Base-by-base conservation (phyloP, 2,113 vertebrate species). In the Craseonycteris thonglongyai region DNA sequence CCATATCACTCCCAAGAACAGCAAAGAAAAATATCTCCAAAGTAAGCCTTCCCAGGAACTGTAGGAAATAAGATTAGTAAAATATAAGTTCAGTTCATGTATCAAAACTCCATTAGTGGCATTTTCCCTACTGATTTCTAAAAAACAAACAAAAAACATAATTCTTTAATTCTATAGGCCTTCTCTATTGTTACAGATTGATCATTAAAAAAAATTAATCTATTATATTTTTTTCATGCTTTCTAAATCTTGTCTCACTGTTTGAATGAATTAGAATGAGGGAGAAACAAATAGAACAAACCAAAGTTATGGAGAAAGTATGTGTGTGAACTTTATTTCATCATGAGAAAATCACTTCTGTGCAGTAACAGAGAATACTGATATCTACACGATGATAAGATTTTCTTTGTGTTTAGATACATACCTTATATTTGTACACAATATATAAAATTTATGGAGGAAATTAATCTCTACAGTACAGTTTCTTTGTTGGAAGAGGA, bases 271-370 rank as follows among this genome's bases (percentile, higher is more conserved):
- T 92, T 87, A 94, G 72, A 88, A 80, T 92, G 74, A 96, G 95
- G 94, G 90, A 97, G 88, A 96, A 94, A 97, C 91, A 97, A 97
- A 97, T 92, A 97, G 96, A 97, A 97, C 96, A 95, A 97, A 95
- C 93, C 96, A 96, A 97, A 96, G 95, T 93, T 96, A 81, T 96
- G 96, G 95, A 97, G 96, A 97, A 97, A 96, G 95, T 97, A 95
- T 92, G 95, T 96, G 95, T 97, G 97, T 72, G 93, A 97, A 97
- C 97, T 97, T 97, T 97, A 97, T 97, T 97, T 97, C 95, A 96
- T 97, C 93, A 97, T 97, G 97, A 97, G 95, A 91, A 96, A 96
- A 94, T 94, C 95, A 96, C 93, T 97, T 96, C 91, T 93, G 96
- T 95, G 96, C 83, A 28, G 90, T 94, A 97, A 97, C 97, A 97